phyloP scores from a whole-genome alignment of 2,797 vertebrate species.

The Rhodeus uyekii region DNA sequence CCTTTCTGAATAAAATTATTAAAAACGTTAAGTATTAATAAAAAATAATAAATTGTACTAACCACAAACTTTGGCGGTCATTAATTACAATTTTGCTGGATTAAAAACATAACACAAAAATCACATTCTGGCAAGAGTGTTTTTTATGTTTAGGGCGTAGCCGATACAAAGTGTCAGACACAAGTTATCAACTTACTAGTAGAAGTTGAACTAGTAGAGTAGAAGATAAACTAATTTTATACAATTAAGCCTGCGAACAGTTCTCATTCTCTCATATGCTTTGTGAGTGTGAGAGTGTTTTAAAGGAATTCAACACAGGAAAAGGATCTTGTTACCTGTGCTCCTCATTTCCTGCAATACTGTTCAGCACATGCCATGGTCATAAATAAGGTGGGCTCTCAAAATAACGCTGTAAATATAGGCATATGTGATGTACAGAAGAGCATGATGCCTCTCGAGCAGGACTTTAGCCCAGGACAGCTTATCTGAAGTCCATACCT shows the following conservation, averaged over 20 bases:
- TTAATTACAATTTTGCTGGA: too few relatives aligned
- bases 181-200: too few relatives aligned
- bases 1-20: not conserved
- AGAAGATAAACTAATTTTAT: not conserved
- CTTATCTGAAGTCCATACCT: constrained; percentile 2
- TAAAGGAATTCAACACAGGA: constrained; percentile 40
- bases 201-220: too few relatives aligned
- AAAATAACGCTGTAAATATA: constrained; percentile 79
- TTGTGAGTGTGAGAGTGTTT: constrained; percentile 31
- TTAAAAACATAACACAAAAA: too few relatives aligned
- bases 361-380: constrained; percentile 52
- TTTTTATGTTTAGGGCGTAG: not conserved
- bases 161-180: too few relatives aligned
- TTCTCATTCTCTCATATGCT: not conserved
- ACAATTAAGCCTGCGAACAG: not conserved
- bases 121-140: constrained; percentile 13
- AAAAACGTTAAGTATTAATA: not conserved
- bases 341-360: constrained; percentile 49
- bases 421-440: constrained; percentile 51
- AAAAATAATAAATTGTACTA: not conserved
- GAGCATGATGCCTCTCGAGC: constrained; percentile 37
- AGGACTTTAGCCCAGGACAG: constrained; percentile 16
- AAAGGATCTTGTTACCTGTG: constrained; percentile 41
- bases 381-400: constrained; percentile 70
- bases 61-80: not conserved